phyloP scores from a whole-genome alignment of 2,113 vertebrate genomes.

The Aythya baeri region DNA sequence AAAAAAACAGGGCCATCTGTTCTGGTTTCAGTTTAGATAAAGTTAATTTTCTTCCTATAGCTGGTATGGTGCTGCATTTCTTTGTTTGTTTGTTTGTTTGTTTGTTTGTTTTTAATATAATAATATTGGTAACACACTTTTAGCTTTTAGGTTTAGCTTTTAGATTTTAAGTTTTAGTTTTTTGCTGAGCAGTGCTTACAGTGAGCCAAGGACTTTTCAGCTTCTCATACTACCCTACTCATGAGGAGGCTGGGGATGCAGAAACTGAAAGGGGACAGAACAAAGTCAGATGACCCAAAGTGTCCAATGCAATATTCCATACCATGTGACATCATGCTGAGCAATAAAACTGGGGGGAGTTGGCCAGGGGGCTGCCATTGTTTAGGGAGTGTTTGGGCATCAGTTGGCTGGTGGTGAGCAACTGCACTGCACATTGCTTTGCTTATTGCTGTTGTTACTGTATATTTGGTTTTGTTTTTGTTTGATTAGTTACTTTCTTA shows the following conservation, averaged over 20 bases:
- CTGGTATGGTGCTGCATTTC: neutral
- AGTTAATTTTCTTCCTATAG: neutral
- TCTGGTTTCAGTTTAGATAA: neutral
- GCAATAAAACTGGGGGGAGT: too few relatives aligned
- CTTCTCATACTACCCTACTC: neutral
- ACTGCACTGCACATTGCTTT: neutral
- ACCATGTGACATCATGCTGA: too few relatives aligned
- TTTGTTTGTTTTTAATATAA: neutral
- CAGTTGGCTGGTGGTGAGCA: too few relatives aligned
- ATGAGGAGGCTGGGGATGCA: too few relatives aligned
- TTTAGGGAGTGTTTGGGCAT: too few relatives aligned
- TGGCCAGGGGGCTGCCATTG: too few relatives aligned
- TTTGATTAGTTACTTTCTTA: neutral
- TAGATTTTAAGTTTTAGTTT: neutral
- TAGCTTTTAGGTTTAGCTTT: too few relatives aligned
- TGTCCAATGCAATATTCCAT: neutral
- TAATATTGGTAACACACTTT: neutral
- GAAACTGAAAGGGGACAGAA: neutral
- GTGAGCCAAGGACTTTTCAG: neutral
- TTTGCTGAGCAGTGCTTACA: too few relatives aligned
- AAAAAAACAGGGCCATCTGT: too few relatives aligned
- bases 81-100: too few relatives aligned
- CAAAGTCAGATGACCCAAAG: neutral
- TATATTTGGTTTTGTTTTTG: neutral
- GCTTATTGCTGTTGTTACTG: neutral